Evolutionary conservation across 2,797 vertebrate species (phyloP).

Genomic region (Microctenopoma stevenorrisi): DNA sequence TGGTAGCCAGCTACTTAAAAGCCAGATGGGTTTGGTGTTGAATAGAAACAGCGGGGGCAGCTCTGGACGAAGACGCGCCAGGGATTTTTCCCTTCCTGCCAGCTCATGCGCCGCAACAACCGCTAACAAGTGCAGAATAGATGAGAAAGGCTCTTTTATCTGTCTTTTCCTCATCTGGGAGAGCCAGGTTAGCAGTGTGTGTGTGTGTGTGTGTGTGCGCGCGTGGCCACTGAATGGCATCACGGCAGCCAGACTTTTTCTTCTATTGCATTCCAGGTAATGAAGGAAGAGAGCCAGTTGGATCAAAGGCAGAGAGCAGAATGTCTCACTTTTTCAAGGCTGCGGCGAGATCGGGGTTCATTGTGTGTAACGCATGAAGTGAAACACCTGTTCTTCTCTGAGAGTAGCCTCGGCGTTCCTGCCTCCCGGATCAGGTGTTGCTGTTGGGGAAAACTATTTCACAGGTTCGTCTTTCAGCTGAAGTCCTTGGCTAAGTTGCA

Average conservation of each 20-base stretch:
- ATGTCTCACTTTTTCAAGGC: constrained; percentile 51
- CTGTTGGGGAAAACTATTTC: constrained; percentile 30
- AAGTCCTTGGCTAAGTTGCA: constrained; percentile 26
- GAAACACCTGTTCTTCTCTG: constrained; percentile 55
- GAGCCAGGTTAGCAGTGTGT: constrained; percentile 73
- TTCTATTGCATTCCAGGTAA: constrained; percentile 49
- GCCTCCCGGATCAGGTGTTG: constrained; percentile 36
- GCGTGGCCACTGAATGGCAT: constrained; percentile 13
- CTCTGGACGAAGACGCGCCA: constrained; percentile 69
- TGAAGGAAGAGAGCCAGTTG: constrained; percentile 35
- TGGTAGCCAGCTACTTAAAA: constrained; percentile 73
- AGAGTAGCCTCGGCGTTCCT: constrained; percentile 2
- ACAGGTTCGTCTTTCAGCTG: constrained; percentile 4
- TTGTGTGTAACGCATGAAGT: constrained; percentile 32
- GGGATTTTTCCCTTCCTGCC: constrained; percentile 77
- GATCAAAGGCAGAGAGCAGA: constrained; percentile 43
- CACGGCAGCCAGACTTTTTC: constrained; percentile 16
- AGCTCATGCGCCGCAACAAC: constrained; percentile 70
- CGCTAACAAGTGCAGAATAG: constrained; percentile 76
- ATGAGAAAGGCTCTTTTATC: constrained; percentile 79
- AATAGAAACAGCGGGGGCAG: constrained; percentile 80
- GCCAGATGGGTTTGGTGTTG: constrained; percentile 78
- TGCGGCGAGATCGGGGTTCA: constrained; percentile 17
- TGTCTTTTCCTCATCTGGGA: constrained; percentile 64
- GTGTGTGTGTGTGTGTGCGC: constrained; percentile 25